Conservation (phyloP, 37 sponge, comb jelly and placozoan genomes). For the Axinella damicornis region DNA sequence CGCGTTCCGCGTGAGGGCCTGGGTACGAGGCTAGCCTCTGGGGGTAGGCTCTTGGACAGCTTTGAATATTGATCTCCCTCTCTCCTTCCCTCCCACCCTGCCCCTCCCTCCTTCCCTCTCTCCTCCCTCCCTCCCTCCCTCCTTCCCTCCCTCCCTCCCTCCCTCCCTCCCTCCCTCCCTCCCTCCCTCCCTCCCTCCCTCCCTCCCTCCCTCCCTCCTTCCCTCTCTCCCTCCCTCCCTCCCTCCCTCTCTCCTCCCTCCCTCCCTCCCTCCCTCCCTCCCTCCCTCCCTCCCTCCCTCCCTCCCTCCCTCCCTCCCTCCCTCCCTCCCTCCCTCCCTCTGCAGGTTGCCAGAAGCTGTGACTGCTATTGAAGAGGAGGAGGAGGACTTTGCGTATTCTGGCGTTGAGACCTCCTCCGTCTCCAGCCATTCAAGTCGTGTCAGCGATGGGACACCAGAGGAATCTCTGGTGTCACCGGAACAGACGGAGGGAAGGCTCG, state of each 20-base stretch:
- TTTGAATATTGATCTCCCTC: no score
- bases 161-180: no score
- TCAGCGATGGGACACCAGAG: no score
- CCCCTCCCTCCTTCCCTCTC: neutral
- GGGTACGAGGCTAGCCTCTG: no score
- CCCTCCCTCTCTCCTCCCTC: neutral
- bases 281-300: neutral
- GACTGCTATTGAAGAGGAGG: neutral
- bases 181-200: neutral
- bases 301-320: neutral
- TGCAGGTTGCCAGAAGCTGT: neutral
- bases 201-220: constrained; percentile 3
- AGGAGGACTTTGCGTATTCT: neutral
- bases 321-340: neutral
- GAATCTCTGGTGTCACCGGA: no score
- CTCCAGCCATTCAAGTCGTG: no score
- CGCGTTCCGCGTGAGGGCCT: no score
- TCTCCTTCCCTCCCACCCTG: neutral
- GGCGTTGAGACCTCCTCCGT: no score
- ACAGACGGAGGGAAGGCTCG: no score
- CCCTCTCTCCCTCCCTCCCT: neutral
- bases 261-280: neutral
- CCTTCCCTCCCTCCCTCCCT: neutral
- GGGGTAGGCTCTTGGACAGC: neutral
- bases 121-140: neutral